phyloP scores from a whole-genome alignment of 2,888 invertebrate genomes.

The Dugesia japonica region DNA sequence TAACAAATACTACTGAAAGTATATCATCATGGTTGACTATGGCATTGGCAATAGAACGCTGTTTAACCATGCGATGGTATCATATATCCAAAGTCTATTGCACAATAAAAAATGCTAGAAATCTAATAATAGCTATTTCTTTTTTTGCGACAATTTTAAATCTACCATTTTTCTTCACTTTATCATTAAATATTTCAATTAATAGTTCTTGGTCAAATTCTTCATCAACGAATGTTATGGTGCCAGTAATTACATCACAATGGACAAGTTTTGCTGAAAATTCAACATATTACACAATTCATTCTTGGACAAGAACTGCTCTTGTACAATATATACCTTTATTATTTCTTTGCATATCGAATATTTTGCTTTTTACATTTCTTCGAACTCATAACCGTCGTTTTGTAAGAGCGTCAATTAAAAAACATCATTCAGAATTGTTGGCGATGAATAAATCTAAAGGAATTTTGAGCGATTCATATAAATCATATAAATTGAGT shows the following conservation, averaged over 20 bases:
- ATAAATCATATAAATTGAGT: constrained; percentile 20
- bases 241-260: background rate
- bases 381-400: constrained; percentile 17
- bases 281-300: constrained; percentile 20
- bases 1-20: constrained; percentile 29
- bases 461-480: background rate
- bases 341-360: constrained; percentile 26
- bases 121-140: background rate
- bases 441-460: background rate
- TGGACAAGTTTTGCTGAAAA: background rate
- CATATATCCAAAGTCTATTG: constrained; percentile 25
- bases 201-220: background rate
- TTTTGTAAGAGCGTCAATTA: background rate
- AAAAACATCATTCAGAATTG: background rate
- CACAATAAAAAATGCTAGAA: constrained; percentile 20
- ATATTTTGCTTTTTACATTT: background rate
- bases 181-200: background rate
- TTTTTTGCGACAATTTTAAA: constrained; percentile 20
- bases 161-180: constrained; percentile 30
- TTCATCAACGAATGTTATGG: background rate
- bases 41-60: constrained; percentile 27
- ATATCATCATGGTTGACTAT: constrained; percentile 27
- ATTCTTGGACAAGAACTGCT: constrained; percentile 17
- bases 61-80: constrained; percentile 25
- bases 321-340: constrained; percentile 27